These are phyloP conservation scores for Hylaeus anthracinus DNA, from an alignment of 1,140 invertebrate species.

Conservation along the genomic window DNA sequence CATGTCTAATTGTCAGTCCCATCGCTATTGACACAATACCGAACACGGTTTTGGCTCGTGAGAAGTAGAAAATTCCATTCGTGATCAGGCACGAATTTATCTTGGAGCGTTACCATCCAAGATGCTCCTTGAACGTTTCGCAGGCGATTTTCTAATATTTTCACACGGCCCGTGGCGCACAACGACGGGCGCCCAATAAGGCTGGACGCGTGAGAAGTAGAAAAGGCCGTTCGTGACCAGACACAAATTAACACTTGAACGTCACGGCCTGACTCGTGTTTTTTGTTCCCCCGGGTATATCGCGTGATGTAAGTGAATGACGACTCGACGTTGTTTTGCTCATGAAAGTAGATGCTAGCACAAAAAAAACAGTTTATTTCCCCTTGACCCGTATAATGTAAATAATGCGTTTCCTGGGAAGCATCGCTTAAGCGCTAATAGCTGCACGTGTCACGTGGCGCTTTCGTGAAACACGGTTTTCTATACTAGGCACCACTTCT, in stretches of 20 bases:
- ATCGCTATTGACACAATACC: too few relatives aligned
- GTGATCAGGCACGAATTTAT: slow-evolving; percentile 6
- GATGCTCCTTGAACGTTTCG: not conserved
- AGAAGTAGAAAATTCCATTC: slow-evolving; percentile 15
- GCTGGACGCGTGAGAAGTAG: not conserved
- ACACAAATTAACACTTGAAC: slow-evolving; percentile 4
- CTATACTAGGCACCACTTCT: too few relatives aligned
- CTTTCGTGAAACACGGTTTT: too few relatives aligned
- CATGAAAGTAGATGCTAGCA: not conserved
- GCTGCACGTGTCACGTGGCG: not conserved
- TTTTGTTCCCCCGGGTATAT: slow-evolving; percentile 6
- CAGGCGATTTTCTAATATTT: not conserved
- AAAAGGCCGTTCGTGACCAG: not conserved
- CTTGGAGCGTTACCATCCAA: not conserved
- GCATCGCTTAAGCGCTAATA: not conserved
- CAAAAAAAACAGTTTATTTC: not conserved
- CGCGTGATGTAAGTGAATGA: not conserved
- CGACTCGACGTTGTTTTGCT: not conserved
- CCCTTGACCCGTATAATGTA: slow-evolving; percentile 18
- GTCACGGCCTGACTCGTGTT: not conserved
- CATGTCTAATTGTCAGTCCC: too few relatives aligned
- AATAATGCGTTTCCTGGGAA: not conserved
- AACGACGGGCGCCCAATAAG: not conserved
- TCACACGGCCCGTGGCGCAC: not conserved
- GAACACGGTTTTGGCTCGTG: not conserved